Conservation (phyloP, 2,797 vertebrate species). For the Anomalospiza imberbis region DNA sequence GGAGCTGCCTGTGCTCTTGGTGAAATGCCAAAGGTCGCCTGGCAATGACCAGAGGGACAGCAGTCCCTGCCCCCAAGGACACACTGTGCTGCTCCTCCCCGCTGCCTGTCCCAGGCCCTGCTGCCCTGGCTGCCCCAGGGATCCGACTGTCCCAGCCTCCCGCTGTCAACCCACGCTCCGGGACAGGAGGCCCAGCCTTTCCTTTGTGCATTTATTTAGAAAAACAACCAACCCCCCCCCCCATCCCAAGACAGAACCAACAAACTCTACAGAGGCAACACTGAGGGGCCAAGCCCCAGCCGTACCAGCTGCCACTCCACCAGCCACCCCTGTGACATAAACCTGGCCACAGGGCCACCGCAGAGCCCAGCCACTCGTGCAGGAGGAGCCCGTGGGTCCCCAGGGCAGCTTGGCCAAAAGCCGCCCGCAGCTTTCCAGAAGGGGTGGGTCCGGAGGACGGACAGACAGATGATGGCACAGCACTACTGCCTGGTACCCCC, state of each 20-base stretch:
- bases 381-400: not conserved
- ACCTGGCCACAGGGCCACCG: not conserved
- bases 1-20: not conserved
- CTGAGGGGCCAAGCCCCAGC: not conserved
- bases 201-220: constrained; percentile 58
- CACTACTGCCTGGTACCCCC: not conserved
- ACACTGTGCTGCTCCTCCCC: not conserved
- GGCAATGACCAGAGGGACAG: not conserved
- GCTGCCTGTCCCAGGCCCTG: not conserved
- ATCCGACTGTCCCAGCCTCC: not conserved
- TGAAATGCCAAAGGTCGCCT: constrained; percentile 20
- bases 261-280: constrained; percentile 38
- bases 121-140: not conserved
- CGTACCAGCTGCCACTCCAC: not conserved
- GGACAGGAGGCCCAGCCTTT: not conserved
- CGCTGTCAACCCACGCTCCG: rapidly evolving
- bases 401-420: not conserved
- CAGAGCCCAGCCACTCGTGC: not conserved
- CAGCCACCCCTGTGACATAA: not conserved
- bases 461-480: not conserved
- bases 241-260: constrained; percentile 8
- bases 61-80: constrained; percentile 32
- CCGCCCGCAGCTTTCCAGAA: constrained; percentile 45
- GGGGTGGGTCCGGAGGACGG: not conserved
- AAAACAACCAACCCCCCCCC: not conserved